phyloP scores from a whole-genome alignment of 2,797 vertebrate genomes.

The Buceros bicornis region DNA sequence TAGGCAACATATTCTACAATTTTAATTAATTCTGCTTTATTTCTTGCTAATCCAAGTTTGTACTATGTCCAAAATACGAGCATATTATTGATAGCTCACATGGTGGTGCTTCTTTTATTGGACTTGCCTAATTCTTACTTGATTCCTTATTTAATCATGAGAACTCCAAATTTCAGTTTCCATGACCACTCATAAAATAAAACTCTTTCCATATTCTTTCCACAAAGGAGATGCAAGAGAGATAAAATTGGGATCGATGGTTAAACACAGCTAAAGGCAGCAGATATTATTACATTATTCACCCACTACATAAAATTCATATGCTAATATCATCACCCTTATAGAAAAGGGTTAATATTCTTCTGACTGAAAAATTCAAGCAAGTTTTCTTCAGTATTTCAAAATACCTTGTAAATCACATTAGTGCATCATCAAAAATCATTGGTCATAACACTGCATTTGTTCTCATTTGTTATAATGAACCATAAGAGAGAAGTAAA shows the following conservation, averaged over 20 bases:
- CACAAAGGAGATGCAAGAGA: not conserved
- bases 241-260: not conserved
- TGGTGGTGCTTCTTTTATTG: not conserved
- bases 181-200: not conserved
- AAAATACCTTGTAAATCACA: not conserved
- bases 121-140: not conserved
- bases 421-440: not conserved
- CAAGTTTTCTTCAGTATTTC: not conserved
- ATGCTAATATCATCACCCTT: not conserved
- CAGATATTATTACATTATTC: not conserved
- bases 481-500: not conserved
- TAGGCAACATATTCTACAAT: not conserved
- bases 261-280: not conserved
- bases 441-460: not conserved
- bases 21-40: not conserved
- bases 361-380: not conserved
- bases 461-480: not conserved
- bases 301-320: rapidly evolving
- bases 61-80: not conserved
- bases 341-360: not conserved
- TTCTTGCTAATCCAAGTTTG: not conserved
- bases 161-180: not conserved
- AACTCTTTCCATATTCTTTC: not conserved
- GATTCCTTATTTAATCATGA: not conserved
- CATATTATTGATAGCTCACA: not conserved